phyloP scores from a whole-genome alignment of 2,113 vertebrate genomes.

The Turdus rufiventris region DNA sequence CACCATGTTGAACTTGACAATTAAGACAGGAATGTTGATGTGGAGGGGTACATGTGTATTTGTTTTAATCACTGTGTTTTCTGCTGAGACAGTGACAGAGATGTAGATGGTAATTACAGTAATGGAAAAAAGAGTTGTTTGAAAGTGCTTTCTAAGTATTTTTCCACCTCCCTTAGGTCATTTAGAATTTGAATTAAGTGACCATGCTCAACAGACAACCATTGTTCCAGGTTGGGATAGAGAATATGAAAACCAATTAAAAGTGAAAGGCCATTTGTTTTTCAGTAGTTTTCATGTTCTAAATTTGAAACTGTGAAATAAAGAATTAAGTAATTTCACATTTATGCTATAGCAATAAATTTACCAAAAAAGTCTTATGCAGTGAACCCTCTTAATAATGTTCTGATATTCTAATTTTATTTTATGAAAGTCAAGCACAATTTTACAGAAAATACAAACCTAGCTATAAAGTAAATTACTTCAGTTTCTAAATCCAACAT shows the following conservation, averaged over 20 bases:
- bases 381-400: not conserved
- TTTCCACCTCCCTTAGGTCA: not conserved
- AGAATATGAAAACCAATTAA: not conserved
- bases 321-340: not conserved
- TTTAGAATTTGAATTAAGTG: constrained; percentile 19
- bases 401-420: not conserved
- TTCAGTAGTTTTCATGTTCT: not conserved
- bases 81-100: not conserved
- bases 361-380: not conserved
- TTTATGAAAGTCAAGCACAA: not conserved
- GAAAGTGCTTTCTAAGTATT: not conserved
- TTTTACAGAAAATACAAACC: constrained; percentile 10
- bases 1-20: not conserved
- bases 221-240: not conserved
- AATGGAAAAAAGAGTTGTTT: not conserved
- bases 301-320: not conserved
- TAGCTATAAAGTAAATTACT: not conserved
- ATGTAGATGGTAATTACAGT: not conserved
- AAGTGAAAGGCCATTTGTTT: not conserved
- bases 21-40: not conserved
- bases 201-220: not conserved
- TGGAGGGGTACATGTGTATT: not conserved
- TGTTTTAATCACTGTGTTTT: not conserved
- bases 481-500: not conserved
- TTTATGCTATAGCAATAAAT: not conserved